A percentile compares a stretch with the other conserved stretches of the same genome.
Conservation (phyloP, 2,113 vertebrate species). For the Anhinga rufa region DNA sequence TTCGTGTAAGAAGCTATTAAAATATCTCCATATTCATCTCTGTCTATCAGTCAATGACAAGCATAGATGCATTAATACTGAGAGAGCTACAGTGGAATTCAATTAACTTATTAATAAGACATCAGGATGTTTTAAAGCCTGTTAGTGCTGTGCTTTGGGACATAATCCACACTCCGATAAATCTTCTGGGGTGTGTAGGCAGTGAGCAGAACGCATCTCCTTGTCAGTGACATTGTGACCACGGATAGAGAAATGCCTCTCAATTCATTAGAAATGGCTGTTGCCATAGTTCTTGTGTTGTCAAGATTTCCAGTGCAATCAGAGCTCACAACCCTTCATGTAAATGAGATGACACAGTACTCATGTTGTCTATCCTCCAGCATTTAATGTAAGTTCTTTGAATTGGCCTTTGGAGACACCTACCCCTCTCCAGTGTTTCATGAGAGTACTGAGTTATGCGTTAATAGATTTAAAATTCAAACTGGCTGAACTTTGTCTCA, state of each 20-base stretch:
- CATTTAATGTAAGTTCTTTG: background rate
- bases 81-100: constrained; percentile 43
- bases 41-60: constrained; percentile 66
- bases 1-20: constrained; percentile 58
- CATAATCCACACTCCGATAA: constrained; percentile 30
- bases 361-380: background rate
- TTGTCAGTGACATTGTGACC: constrained; percentile 8
- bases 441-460: background rate
- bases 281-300: background rate
- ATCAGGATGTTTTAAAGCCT: constrained; percentile 56
- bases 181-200: constrained; percentile 1
- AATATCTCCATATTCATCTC: constrained; percentile 55
- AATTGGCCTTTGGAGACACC: background rate
- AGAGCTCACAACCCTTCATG: background rate
- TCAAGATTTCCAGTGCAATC: background rate
- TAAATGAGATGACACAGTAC: background rate
- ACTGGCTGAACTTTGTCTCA: background rate
- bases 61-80: constrained; percentile 36
- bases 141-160: constrained; percentile 27
- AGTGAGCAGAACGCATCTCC: background rate
- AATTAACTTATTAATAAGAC: constrained; percentile 69
- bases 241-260: background rate
- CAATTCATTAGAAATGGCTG: background rate
- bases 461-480: background rate
- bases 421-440: background rate